Evolutionary conservation across 2,888 invertebrate genomes (phyloP).

Genomic region (Unio delphinus): DNA sequence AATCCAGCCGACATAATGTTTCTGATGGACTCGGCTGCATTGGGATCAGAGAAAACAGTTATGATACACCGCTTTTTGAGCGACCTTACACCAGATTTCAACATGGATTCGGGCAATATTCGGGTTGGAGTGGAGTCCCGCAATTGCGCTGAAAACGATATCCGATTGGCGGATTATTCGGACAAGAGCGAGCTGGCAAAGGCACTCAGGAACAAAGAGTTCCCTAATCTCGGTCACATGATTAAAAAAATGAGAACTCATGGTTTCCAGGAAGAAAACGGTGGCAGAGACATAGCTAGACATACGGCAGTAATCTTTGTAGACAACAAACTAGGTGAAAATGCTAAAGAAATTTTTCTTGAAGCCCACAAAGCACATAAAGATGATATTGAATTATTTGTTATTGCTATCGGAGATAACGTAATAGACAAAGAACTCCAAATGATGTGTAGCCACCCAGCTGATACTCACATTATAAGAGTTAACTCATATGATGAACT

Average conservation of each 20-base stretch:
- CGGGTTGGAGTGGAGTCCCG: constrained; percentile 52
- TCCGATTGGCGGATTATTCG: constrained; percentile 31
- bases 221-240: constrained; percentile 28
- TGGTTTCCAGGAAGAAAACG: constrained; percentile 32
- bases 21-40: constrained; percentile 41
- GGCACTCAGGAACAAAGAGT: constrained; percentile 19
- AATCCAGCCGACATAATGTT: constrained; percentile 58
- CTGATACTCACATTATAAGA: constrained; percentile 21
- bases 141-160: constrained; percentile 44
- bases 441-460: constrained; percentile 21
- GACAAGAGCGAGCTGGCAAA: constrained; percentile 22
- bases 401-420: constrained; percentile 37
- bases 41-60: constrained; percentile 27
- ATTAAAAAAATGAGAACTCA: constrained; percentile 36
- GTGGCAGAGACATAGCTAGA: constrained; percentile 31
- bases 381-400: constrained; percentile 32
- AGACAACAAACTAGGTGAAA: constrained; percentile 37
- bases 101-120: constrained; percentile 43
- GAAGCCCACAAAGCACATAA: constrained; percentile 28
- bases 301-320: constrained; percentile 57
- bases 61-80: constrained; percentile 43
- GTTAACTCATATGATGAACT: constrained; percentile 29
- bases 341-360: constrained; percentile 26
- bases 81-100: constrained; percentile 42
- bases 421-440: constrained; percentile 25